These are phyloP conservation scores for Brenthis hecate DNA, from an alignment of 2,888 invertebrate species.

Conservation along the genomic window DNA sequence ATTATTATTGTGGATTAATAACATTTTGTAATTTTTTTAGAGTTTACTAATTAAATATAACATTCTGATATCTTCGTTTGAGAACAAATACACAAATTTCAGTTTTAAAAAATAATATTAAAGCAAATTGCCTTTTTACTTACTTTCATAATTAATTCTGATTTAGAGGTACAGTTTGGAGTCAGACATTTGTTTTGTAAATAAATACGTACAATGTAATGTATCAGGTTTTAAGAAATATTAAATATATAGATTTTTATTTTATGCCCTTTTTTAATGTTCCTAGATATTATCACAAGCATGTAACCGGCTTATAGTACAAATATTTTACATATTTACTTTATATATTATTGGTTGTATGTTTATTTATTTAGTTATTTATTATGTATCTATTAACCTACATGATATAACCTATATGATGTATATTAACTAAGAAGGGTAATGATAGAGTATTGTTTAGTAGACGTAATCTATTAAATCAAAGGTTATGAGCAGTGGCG, in stretches of 20 bases:
- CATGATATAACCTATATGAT: too few species aligned
- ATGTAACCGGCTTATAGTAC: too few species aligned
- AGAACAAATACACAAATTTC: neutral
- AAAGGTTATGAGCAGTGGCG: too few species aligned
- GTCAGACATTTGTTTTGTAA: constrained; percentile 60
- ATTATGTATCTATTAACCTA: too few species aligned
- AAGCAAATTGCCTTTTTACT: constrained; percentile 35
- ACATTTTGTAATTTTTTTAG: constrained; percentile 24
- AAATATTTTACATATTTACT: too few species aligned
- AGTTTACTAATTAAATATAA: constrained; percentile 20
- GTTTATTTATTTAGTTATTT: too few species aligned
- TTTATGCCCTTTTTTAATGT: constrained; percentile 36
- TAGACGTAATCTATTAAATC: too few species aligned
- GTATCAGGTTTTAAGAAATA: constrained; percentile 64
- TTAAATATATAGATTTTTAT: constrained; percentile 67
- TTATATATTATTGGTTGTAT: too few species aligned
- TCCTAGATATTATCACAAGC: neutral
- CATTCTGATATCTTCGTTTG: neutral
- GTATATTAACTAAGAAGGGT: too few species aligned
- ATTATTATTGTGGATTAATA: constrained; percentile 4
- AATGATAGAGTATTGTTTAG: too few species aligned
- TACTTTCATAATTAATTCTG: constrained; percentile 1
- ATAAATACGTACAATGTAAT: constrained; percentile 60
- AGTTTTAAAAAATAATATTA: neutral
- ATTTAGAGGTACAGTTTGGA: constrained; percentile 24